A percentile compares a stretch with the other conserved stretches of the same genome.
Conservation (phyloP, 2,113 vertebrate species). For the Axis porcinus region DNA sequence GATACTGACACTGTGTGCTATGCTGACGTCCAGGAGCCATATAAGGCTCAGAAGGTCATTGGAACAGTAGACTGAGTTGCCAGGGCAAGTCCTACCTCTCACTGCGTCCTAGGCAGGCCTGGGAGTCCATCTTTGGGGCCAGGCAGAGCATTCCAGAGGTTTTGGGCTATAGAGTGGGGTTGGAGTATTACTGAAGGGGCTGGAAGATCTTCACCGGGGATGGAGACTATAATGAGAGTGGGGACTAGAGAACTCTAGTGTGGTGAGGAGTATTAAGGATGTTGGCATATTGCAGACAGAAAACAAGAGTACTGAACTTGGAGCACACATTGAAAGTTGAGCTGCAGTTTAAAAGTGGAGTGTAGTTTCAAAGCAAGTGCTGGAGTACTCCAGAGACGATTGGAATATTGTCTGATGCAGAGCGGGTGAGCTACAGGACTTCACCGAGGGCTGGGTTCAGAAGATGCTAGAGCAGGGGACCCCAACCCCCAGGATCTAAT, state of each 20-base stretch:
- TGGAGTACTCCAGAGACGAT: background rate
- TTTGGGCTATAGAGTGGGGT: background rate
- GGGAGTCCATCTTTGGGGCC: slow-evolving; percentile 32
- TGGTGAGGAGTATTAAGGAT: background rate
- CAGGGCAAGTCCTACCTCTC: slow-evolving; percentile 81
- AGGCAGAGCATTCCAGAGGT: slow-evolving; percentile 74
- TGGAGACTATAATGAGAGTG: background rate
- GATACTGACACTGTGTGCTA: slow-evolving; percentile 85
- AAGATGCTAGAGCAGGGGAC: background rate
- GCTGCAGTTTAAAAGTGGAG: background rate
- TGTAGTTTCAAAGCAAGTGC: background rate
- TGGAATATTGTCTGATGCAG: background rate
- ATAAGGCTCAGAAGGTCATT: slow-evolving; percentile 87
- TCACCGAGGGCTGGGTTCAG: background rate
- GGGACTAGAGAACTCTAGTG: background rate
- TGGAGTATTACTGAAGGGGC: background rate
- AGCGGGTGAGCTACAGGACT: background rate
- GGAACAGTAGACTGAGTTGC: slow-evolving; percentile 78
- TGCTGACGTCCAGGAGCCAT: slow-evolving; percentile 87
- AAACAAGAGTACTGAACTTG: background rate
- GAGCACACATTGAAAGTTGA: background rate
- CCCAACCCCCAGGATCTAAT: background rate
- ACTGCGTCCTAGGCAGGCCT: slow-evolving; percentile 62
- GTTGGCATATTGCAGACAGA: background rate
- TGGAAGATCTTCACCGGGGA: background rate